phyloP scores from a whole-genome alignment of 2,797 vertebrate species.

The Bryconaethiops microstoma region DNA sequence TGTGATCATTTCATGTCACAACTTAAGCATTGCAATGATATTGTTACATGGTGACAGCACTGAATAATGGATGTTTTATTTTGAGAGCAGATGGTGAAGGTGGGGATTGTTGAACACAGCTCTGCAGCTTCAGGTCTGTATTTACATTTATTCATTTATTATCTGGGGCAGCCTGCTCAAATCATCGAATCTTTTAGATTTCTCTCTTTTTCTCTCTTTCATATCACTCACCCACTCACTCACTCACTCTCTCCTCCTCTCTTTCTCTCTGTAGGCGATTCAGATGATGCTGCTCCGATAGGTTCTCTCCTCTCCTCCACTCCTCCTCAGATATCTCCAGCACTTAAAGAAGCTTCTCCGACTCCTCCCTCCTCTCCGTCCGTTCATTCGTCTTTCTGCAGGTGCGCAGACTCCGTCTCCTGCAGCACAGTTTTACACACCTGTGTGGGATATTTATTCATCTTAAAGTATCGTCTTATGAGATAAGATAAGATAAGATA shows the following conservation, averaged over 20 bases:
- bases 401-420: slow-evolving; percentile 55
- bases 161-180: no score
- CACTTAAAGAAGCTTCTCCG: slow-evolving; percentile 91
- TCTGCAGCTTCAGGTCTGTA: slow-evolving; percentile 88
- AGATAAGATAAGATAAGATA: no score
- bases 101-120: slow-evolving; percentile 93
- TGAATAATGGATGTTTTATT: background rate
- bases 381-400: slow-evolving; percentile 87
- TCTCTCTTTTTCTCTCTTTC: background rate
- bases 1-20: no score
- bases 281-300: slow-evolving; percentile 90
- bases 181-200: background rate
- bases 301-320: slow-evolving; percentile 89
- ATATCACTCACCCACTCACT: background rate
- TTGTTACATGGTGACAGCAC: no score
- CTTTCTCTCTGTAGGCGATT: slow-evolving; percentile 85
- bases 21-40: no score
- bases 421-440: background rate
- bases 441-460: background rate
- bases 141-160: background rate
- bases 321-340: slow-evolving; percentile 88
- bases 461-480: no score
- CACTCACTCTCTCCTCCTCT: background rate
- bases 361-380: slow-evolving; percentile 97
- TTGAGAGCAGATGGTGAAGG: slow-evolving; percentile 89